Evolutionary conservation across 2,113 vertebrate species (phyloP), one percentile per base, ranked within the genome.

Genomic region (Panurus biarmicus): DNA sequence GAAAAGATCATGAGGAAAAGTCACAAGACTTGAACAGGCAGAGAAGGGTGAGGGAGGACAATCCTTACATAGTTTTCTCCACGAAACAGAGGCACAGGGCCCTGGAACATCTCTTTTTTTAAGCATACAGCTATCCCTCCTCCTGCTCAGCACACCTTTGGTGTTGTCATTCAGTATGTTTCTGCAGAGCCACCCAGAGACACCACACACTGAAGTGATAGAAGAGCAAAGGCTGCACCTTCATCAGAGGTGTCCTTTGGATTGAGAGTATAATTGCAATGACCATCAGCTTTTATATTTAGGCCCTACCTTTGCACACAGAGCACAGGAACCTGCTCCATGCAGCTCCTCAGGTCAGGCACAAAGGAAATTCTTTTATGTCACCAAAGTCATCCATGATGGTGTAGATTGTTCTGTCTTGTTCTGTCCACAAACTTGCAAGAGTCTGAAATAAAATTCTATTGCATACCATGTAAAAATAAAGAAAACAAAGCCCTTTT

Each of bases 401-500:
- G 9, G 7, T 86, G 25, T 12, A 50, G 70, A 53, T 13, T 54
- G 15, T 6, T 77, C 42, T 75, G 33, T 50, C 38, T 66, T 44
- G 12, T 31, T 56, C 61, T 66, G 50, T 36, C 31, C 28, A 35
- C 11, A 36, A 74, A 38, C 56, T 74, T 31, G 48, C 44, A 85
- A 57, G 53, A 93, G 23, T 60, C 70, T 91, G 56, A 93, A 89
- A 72, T 61, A 74, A 73, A 92, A 73, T 82, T 66, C 78, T 74
- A 53, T 29, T 2, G 6, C 67, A 79, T 75, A 77, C 47, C 2
- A 5, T 19, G 25, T 87, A 92, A 90, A 85, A 93, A 90, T 85
- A 89, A 92, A 85, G 76, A 85, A 94, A 90, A 83, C 75, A 87
- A 93, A 90, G 60, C 66, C 47, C 57, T 79, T 92, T 87, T 66